Base-by-base conservation (phyloP, 2,888 invertebrate species). In the Deilephila porcellus region DNA sequence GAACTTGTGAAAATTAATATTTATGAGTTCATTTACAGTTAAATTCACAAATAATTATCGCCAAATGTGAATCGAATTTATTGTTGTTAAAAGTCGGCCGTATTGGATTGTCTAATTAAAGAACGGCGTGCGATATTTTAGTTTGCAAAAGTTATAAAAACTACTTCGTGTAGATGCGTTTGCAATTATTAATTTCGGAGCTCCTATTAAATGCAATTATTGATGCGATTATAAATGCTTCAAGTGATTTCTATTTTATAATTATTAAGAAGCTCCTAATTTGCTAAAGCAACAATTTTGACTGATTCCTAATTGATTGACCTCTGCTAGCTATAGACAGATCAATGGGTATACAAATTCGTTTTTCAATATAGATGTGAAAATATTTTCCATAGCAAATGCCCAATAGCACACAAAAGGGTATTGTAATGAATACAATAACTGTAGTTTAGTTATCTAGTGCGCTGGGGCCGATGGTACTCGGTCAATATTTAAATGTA, bases 391-490 rank as follows among this genome's bases (percentile, higher is more conserved):
- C 37, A n/a, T 20, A 20, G 63, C n/a, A 64, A 37, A 64, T 64
- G 20, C 20, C 1, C 37, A 63, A 20, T 37, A 34, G 6, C 29
- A 60, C 60, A 60, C 29, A 32, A 64, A 64, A 37, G 37, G 37
- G 37, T 64, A 64, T 64, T 64, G 63, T 64, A 60, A 60, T 64
- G 63, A 34, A 64, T 64, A 64, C 63, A 45, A 67, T 67, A 67
- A 67, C 45, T 45, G 64, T 67, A 67, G 14, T 45, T 1, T 5
- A 67, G 64, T 67, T 45, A 67, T 67, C 64, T 45, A 25, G 64
- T 45, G 20, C 17, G n/a, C 45, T 52, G 4, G n/a, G 32, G 6
- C 0, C 25, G 25, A 29, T 34, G 19, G 17, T 63, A 1, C 37
- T 45, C 17, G 45, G 45, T 67, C 20, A 45, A 67, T 67, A 67